phyloP scores from a whole-genome alignment of 2,797 vertebrate genomes.

The Nothura maculosa region DNA sequence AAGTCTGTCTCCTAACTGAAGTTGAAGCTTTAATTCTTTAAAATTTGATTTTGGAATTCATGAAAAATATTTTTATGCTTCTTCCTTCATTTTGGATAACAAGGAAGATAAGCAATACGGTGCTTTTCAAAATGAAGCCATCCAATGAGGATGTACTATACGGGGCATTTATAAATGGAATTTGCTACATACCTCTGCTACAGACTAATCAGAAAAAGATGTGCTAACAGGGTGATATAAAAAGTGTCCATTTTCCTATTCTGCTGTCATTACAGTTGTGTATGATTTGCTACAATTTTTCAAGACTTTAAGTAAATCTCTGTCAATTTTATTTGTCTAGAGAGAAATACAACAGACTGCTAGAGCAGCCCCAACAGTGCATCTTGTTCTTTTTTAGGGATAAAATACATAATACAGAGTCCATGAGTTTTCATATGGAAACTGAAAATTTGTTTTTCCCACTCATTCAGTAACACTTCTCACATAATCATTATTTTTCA shows the following conservation, averaged over 20 bases:
- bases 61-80: background rate
- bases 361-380: background rate
- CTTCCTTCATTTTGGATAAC: background rate
- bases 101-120: background rate
- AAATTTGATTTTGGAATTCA: background rate
- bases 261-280: background rate
- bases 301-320: background rate
- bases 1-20: background rate
- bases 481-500: background rate
- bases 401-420: background rate
- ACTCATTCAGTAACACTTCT: background rate
- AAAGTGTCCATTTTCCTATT: rapidly evolving
- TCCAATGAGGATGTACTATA: background rate
- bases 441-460: background rate
- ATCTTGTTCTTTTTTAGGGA: background rate
- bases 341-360: background rate
- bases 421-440: background rate
- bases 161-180: background rate
- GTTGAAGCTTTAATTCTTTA: background rate
- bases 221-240: background rate
- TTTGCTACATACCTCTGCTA: background rate
- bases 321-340: background rate
- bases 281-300: background rate
- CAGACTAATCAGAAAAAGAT: background rate
- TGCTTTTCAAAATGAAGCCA: background rate